Percentiles rank a stretch among this genome's conserved stretches.
Conservation (phyloP, 2,113 vertebrate species). For the Barnardius zonarius region DNA sequence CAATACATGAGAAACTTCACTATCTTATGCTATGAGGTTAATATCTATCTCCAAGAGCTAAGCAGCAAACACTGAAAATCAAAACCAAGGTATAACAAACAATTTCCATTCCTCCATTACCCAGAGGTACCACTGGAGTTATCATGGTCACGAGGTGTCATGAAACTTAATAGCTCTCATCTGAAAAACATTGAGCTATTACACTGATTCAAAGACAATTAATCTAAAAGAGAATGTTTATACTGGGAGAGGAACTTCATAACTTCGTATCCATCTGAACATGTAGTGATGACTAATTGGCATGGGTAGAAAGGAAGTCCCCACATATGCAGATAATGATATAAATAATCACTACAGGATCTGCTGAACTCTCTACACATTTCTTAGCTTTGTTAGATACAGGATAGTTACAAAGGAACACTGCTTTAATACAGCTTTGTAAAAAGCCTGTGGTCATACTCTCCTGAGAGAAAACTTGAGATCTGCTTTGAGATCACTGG, state of each 20-base stretch:
- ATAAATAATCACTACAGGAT: background rate
- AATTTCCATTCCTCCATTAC: background rate
- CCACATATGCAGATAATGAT: background rate
- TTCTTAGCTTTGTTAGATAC: background rate
- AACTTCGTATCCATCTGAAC: background rate
- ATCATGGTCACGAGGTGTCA: background rate
- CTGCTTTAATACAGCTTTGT: background rate
- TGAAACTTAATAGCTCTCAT: background rate
- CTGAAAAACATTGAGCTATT: background rate
- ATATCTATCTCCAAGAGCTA: background rate
- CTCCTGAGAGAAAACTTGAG: background rate
- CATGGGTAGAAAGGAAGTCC: background rate
- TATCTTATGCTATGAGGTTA: background rate
- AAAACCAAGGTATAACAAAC: background rate
- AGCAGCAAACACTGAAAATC: background rate
- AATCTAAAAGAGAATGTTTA: background rate
- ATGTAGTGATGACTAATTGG: background rate
- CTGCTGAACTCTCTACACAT: background rate
- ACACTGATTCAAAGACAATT: background rate
- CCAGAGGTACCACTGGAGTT: background rate
- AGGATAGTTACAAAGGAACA: background rate
- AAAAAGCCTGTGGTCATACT: background rate
- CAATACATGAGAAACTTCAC: background rate
- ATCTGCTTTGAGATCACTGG: fast-evolving
- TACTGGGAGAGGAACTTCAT: background rate